Evolutionary conservation across 2,113 vertebrate genomes (phyloP).

Genomic region (Ictalurus furcatus): DNA sequence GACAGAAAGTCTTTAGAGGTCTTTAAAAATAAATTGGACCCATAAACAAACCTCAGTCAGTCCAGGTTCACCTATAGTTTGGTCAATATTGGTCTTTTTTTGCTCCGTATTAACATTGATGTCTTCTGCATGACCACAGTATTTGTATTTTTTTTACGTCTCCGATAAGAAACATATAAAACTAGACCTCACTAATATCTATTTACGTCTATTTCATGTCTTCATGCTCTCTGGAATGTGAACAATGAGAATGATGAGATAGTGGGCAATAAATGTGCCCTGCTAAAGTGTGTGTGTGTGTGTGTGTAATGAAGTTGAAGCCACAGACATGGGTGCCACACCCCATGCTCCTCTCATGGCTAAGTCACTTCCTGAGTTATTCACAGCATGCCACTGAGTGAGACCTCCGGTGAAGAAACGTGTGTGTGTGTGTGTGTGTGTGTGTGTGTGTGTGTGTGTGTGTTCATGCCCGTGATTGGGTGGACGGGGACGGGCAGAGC

Average conservation of each 20-base stretch:
- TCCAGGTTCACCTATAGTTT: not conserved
- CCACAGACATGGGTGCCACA: conserved; percentile 68
- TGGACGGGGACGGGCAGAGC: conserved; percentile 33
- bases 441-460: conserved; percentile 42
- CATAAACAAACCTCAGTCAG: not conserved
- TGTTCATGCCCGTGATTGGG: conserved; percentile 25
- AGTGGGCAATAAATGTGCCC: not conserved
- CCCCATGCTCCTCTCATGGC: conserved; percentile 63
- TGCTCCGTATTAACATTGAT: not conserved
- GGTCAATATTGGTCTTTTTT: not conserved
- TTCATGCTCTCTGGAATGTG: not conserved
- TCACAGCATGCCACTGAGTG: conserved; percentile 63
- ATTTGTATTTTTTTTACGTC: not conserved
- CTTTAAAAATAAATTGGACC: not conserved
- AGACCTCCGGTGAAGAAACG: conserved; percentile 67
- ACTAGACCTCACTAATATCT: not conserved
- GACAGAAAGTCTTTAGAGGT: conserved; percentile 33
- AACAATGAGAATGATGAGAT: conserved; percentile 16
- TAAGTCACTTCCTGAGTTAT: conserved; percentile 69
- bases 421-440: conserved; percentile 41
- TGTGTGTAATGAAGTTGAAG: conserved; percentile 60
- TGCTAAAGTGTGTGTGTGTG: conserved; percentile 24
- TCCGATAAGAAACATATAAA: not conserved
- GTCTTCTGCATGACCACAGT: not conserved
- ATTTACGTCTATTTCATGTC: not conserved